Base-by-base conservation (phyloP, 2,888 invertebrate species). In the Cephus runcator region DNA sequence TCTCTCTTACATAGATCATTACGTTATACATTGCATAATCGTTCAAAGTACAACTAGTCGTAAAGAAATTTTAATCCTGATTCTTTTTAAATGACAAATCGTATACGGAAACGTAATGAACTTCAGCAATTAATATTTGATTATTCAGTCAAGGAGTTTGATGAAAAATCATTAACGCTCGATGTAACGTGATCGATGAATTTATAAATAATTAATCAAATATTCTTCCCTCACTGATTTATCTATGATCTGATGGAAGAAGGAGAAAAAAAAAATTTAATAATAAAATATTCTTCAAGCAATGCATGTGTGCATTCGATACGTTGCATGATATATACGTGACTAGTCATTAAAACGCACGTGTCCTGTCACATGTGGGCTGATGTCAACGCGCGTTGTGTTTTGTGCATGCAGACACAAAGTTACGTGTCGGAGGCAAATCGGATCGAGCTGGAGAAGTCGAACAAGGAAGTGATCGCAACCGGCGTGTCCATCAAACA, bases 401-500 rank as follows among this genome's bases (percentile, higher is more conserved):
- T 88, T 83, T 86, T 88, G 83, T 88, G 89, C 90, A 90, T 89
- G 90, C 87, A 91, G 91, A 91, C 91, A 88, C 89, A 90, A 87
- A 90, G 87, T 85, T 91, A 91, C 87, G 91, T 90, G 83, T 90
- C 90, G 85, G 91, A 90, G 88, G 88, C 90, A 82, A 90, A 85
- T 87, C 89, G 90, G 78, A 85, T 84, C 81, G 91, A 91, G 82
- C 87, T 87, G 83, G 90, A 90, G 83, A 91, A 88, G 85, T 86
- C 88, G 80, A 88, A 85, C 85, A 91, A 90, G 88, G 90, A 91
- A 87, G 89, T 91, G 79, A 92, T 92, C 82, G 92, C 92, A 77
- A 92, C 93, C 79, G 92, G 92, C 79, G 91, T 93, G 79, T 92
- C 93, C 81, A 92, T 93, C 87, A 92, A 92, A 88, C 92, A 92